Evolutionary conservation across 2,888 invertebrate genomes (phyloP).

Genomic region (Ditula angustiorana): DNA sequence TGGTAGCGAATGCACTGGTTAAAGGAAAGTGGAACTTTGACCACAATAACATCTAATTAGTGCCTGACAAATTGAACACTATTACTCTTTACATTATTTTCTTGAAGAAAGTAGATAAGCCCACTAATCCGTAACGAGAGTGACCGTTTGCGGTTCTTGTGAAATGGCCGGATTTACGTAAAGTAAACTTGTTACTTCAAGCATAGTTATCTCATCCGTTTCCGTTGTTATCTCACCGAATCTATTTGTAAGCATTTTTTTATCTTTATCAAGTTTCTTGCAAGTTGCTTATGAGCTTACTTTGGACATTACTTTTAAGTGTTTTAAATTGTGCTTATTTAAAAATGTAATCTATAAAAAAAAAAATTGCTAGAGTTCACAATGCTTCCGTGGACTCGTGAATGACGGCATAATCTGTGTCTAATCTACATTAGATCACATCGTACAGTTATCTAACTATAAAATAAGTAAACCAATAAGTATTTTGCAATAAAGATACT

Average conservation of each 20-base stretch:
- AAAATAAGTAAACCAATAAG: too few species aligned
- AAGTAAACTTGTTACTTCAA: slow-evolving; percentile 54
- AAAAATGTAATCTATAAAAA: too few species aligned
- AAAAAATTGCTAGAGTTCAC: too few species aligned
- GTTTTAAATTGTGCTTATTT: slow-evolving; percentile 1
- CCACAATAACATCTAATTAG: slow-evolving; percentile 28
- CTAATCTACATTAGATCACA: too few species aligned
- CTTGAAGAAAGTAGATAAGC: slow-evolving; percentile 49
- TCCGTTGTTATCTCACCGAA: slow-evolving; percentile 64
- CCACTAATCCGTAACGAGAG: slow-evolving; percentile 52
- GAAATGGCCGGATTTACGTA: slow-evolving; percentile 57
- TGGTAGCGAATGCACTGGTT: not conserved
- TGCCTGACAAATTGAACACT: slow-evolving; percentile 42
- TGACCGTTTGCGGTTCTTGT: slow-evolving; percentile 55
- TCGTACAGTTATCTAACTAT: too few species aligned
- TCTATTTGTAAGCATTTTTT: slow-evolving; percentile 46
- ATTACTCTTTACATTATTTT: slow-evolving; percentile 43
- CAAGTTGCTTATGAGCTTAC: slow-evolving; percentile 9
- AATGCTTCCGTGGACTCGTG: not conserved
- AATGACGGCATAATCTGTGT: too few species aligned
- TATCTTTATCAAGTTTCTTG: slow-evolving; percentile 19
- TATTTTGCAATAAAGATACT: too few species aligned
- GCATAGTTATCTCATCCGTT: slow-evolving; percentile 62
- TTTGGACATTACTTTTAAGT: slow-evolving; percentile 13
- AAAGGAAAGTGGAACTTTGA: slow-evolving; percentile 33